Percentiles rank a stretch among this genome's conserved stretches.
Conservation (phyloP, 1,140 invertebrate genomes). For the Lepidurus apus region DNA sequence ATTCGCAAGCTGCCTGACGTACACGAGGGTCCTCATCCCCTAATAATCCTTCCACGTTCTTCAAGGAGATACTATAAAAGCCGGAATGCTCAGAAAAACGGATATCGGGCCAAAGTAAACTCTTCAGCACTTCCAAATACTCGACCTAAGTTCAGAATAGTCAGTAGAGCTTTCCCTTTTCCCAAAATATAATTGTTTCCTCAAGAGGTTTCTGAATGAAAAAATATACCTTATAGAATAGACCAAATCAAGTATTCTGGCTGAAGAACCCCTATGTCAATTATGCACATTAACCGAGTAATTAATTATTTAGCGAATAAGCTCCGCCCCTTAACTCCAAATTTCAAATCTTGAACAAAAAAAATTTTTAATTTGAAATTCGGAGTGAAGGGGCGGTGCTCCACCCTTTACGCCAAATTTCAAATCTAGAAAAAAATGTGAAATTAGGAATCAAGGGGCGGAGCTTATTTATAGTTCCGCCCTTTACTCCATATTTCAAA, state of each 20-base stretch:
- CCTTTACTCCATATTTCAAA: neutral
- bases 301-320: too few species aligned
- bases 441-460: neutral
- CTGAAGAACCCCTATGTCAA: too few species aligned
- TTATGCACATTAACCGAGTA: too few species aligned
- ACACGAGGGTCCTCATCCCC: constrained; percentile 36
- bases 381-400: neutral
- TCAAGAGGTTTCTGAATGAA: too few species aligned
- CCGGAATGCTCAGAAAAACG: constrained; percentile 1
- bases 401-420: too few species aligned
- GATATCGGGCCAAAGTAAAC: neutral
- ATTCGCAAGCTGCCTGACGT: constrained; percentile 30
- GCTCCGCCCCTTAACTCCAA: too few species aligned
- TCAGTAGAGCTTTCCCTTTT: neutral
- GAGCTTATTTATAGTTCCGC: neutral
- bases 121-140: constrained; percentile 3
- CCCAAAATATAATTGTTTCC: neutral
- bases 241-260: too few species aligned
- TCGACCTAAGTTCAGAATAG: neutral
- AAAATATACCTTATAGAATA: too few species aligned
- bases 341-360: too few species aligned
- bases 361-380: neutral
- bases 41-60: constrained; percentile 26
- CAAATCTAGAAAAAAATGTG: neutral
- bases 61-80: constrained; percentile 22